Conservation (phyloP, 2,888 invertebrate genomes). For the Xanthorhoe spadicearia region DNA sequence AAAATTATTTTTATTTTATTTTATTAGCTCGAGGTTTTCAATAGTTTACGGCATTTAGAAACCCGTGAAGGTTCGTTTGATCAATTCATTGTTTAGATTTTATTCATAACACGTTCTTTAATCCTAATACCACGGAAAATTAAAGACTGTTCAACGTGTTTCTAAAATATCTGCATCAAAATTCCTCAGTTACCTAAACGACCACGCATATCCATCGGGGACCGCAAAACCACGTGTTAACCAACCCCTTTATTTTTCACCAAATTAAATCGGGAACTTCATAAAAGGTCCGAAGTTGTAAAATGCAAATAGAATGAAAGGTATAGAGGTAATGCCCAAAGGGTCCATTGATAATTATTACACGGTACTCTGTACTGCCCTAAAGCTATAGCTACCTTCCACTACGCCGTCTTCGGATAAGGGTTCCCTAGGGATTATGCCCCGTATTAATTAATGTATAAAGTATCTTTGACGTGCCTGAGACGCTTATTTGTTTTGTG, state of each 20-base stretch:
- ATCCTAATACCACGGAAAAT: not conserved
- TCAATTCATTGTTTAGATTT: too few relatives aligned
- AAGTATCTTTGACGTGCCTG: slow-evolving; percentile 65
- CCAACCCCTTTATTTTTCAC: slow-evolving; percentile 55
- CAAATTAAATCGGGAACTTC: slow-evolving; percentile 62
- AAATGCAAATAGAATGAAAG: slow-evolving; percentile 69
- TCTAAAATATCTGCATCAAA: slow-evolving; percentile 21
- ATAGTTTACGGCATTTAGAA: not conserved
- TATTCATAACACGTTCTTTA: not conserved
- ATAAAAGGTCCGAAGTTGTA: slow-evolving; percentile 61
- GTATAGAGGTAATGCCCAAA: slow-evolving; percentile 58
- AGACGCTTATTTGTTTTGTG: slow-evolving; percentile 57
- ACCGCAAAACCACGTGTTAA: slow-evolving; percentile 49
- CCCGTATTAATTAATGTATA: slow-evolving; percentile 71
- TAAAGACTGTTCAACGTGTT: not conserved
- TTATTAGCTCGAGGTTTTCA: not conserved
- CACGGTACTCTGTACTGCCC: slow-evolving; percentile 53
- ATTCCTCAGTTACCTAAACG: slow-evolving; percentile 27
- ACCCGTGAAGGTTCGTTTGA: too few relatives aligned
- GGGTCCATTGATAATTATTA: slow-evolving; percentile 84
- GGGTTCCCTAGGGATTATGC: slow-evolving; percentile 66
- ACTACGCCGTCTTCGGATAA: slow-evolving; percentile 59
- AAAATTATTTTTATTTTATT: slow-evolving; percentile 15
- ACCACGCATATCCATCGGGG: slow-evolving; percentile 33
- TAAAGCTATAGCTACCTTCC: slow-evolving; percentile 24